These are phyloP conservation scores for Oligia latruncula DNA, from an alignment of 2,888 invertebrate species.

Conservation along the genomic window DNA sequence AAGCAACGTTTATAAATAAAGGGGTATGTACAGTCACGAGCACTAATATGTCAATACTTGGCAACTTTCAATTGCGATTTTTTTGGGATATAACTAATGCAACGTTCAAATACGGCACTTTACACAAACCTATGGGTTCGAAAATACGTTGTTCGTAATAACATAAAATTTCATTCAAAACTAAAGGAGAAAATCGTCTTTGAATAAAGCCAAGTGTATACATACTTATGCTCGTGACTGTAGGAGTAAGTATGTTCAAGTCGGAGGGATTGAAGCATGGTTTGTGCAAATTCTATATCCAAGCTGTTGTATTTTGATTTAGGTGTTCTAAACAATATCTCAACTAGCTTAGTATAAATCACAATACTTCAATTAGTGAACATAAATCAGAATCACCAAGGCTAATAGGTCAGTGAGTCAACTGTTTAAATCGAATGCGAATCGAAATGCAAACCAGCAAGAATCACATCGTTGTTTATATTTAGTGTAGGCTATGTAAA, in stretches of 20 bases:
- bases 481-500: constrained; percentile 44
- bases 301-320: constrained; percentile 22
- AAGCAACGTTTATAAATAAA: no score
- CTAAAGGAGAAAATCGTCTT: no score
- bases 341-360: constrained; percentile 53
- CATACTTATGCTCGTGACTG: no score
- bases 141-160: no score
- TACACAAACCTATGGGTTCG: no score
- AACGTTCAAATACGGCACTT: no score
- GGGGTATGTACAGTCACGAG: no score
- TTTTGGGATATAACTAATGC: no score
- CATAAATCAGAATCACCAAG: constrained; percentile 68
- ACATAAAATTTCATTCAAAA: no score
- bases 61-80: no score
- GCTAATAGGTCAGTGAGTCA: constrained; percentile 74
- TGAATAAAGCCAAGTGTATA: no score
- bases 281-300: constrained; percentile 9
- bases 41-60: no score
- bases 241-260: not conserved
- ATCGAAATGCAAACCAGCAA: constrained; percentile 53
- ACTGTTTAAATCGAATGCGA: constrained; percentile 68
- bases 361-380: constrained; percentile 65
- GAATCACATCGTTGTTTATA: constrained; percentile 53
- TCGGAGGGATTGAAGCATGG: not conserved
- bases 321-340: constrained; percentile 39